These are phyloP conservation scores for Eupithecia centaureata DNA, from an alignment of 2,888 invertebrate genomes.

Conservation along the genomic window DNA sequence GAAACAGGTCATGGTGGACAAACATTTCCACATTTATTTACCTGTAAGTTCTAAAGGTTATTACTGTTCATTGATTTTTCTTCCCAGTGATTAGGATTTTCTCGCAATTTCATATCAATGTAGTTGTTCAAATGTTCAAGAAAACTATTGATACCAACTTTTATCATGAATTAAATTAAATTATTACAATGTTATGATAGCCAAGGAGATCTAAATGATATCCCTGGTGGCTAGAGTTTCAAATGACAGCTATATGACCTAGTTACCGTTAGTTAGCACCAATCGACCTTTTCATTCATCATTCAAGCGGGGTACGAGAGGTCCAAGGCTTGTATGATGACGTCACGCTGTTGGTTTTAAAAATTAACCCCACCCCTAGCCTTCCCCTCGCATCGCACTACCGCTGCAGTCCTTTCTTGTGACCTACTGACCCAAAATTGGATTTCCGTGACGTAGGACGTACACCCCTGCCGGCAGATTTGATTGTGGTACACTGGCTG, in stretches of 20 bases:
- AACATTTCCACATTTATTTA: neutral
- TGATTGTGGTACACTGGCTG: conserved; percentile 23
- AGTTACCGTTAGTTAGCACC: conserved; percentile 59
- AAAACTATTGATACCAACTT: neutral
- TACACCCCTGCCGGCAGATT: conserved; percentile 62
- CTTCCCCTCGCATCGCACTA: conserved; percentile 57
- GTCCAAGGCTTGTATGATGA: conserved; percentile 65
- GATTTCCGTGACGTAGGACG: conserved; percentile 75
- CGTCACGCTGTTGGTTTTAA: conserved; percentile 73
- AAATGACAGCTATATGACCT: conserved; percentile 45
- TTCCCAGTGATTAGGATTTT: neutral
- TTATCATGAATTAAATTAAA: neutral
- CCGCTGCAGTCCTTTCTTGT: conserved; percentile 74
- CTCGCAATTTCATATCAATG: neutral
- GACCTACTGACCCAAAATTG: conserved; percentile 81
- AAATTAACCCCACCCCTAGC: conserved; percentile 62
- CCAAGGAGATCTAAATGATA: neutral
- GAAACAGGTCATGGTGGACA: conserved; percentile 20
- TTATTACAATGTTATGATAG: neutral
- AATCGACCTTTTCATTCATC: conserved; percentile 78
- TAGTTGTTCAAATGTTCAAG: no score
- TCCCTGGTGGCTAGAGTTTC: neutral
- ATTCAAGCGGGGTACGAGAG: conserved; percentile 64
- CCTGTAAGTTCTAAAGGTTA: conserved; percentile 1
- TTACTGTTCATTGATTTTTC: neutral